Evolutionary conservation across 2,113 vertebrate species (phyloP), one percentile per base, ranked within the genome.

Genomic region (Gobius niger): DNA sequence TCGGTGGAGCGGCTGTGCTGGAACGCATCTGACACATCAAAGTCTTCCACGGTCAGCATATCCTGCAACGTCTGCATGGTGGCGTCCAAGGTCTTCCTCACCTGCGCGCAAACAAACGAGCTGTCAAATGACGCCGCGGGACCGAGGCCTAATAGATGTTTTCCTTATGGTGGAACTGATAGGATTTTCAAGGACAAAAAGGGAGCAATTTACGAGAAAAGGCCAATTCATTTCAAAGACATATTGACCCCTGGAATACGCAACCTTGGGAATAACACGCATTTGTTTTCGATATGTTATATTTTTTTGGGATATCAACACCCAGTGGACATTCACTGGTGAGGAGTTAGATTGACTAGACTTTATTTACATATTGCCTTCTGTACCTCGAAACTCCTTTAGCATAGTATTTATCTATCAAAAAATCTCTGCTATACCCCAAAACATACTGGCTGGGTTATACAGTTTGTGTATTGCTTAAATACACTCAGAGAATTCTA

Each of bases 11-110:
- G 95, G 80, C 96, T 98, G 24, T 99, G 98, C 68, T 98, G 97
- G 94, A 99, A 99, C 76, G 98, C 96, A 0, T 99, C 98, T 0
- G 98, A 98, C 68, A 99, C 96, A 3, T 99, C 98, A 65, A 98
- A 99, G 88, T 99, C 98, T 83, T 99, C 98, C 67, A 98, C 97
- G 0, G 96, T 99, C 91, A 99, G 91, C 97, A 99, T 98, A 88
- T 99, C 98, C 90, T 98, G 97, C 65, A 99, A 72, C 0, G 97
- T 99, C 92, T 98, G 98, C 98, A 98, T 97, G 9, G 96, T 98
- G 80, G 98, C 98, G 40, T 99, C 97, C 93, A 98, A 91, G 10
- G 97, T 99, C 88, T 99, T 99, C 70, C 96, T 94, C 44, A 99
- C 96, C 98, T 99, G 70, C 44, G 46, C 68, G 18, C 1, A 64